Percentiles rank a stretch among this genome's conserved stretches.
phyloP scores from a whole-genome alignment of 2,113 vertebrate genomes.

The Clarias macrocephalus region DNA sequence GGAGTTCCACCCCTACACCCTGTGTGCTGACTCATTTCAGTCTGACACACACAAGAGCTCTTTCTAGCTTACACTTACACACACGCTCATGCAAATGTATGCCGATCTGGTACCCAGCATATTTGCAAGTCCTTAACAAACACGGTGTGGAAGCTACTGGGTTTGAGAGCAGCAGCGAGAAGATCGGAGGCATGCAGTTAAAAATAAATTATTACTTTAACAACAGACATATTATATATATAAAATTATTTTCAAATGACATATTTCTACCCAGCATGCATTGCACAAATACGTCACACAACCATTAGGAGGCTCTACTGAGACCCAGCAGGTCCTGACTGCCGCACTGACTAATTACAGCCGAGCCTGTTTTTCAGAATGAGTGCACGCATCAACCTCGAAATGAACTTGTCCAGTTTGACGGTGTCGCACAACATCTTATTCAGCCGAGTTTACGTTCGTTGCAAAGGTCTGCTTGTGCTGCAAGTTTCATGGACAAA shows the following conservation, averaged over 20 bases:
- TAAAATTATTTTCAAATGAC: no score
- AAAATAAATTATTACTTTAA: not conserved
- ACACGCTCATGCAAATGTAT: constrained; percentile 35
- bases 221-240: not conserved
- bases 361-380: not conserved
- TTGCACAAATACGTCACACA: not conserved
- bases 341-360: not conserved
- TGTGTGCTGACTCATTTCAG: constrained; percentile 12
- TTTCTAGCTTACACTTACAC: not conserved
- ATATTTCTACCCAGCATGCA: not conserved
- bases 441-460: not conserved
- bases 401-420: not conserved
- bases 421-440: not conserved
- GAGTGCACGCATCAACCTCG: not conserved
- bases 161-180: not conserved
- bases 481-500: not conserved
- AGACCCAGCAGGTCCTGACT: not conserved
- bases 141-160: constrained; percentile 15
- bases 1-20: constrained; percentile 34
- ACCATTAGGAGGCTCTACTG: not conserved
- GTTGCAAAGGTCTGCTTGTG: not conserved
- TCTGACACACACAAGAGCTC: constrained; percentile 23
- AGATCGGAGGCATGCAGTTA: not conserved
- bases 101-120: constrained; percentile 14
- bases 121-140: constrained; percentile 45